Evolutionary conservation across 2,113 vertebrate species (phyloP).

Genomic region (Coreoperca whiteheadi): DNA sequence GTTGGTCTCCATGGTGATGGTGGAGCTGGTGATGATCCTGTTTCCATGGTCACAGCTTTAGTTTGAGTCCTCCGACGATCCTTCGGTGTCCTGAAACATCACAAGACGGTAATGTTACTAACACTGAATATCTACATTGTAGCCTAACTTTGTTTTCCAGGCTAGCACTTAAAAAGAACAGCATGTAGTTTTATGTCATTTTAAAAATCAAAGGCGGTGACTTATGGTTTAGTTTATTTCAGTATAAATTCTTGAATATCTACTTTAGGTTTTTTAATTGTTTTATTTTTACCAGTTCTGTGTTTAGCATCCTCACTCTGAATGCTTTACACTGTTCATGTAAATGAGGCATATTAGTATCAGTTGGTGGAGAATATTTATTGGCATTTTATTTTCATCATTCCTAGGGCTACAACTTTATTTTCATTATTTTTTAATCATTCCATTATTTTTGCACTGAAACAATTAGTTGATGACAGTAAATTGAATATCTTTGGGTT

Average conservation of each 20-base stretch:
- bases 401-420: background rate
- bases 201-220: background rate
- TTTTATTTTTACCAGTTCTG: too few species aligned
- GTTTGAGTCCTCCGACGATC: conserved; percentile 77
- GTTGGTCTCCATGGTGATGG: conserved; percentile 41
- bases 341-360: too few species aligned
- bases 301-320: background rate
- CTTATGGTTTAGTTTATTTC: background rate
- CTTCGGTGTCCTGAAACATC: conserved; percentile 76
- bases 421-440: background rate
- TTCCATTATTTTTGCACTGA: background rate
- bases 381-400: background rate
- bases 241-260: background rate
- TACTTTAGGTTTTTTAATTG: too few species aligned
- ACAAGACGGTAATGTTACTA: conserved; percentile 1
- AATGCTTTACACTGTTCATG: background rate
- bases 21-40: conserved; percentile 26
- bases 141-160: background rate
- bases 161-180: background rate
- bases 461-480: background rate
- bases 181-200: background rate
- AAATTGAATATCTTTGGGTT: background rate
- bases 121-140: background rate
- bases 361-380: too few species aligned
- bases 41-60: conserved; percentile 60